Evolutionary conservation across 2,113 vertebrate genomes (phyloP).

Genomic region (Peucedramus taeniatus): DNA sequence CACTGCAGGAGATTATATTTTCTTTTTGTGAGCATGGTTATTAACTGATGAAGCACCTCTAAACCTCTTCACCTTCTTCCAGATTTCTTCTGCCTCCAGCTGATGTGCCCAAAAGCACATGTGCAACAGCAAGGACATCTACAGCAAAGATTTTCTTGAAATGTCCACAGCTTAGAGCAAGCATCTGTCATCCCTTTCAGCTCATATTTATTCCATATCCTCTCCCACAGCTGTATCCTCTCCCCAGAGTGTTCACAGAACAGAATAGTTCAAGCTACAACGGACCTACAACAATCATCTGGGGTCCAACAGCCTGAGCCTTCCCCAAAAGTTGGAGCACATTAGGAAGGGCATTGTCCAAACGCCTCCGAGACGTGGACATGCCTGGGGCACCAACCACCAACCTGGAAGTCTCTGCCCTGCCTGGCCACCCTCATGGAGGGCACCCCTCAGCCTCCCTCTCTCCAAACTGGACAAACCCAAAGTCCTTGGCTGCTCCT

Average conservation of each 20-base stretch:
- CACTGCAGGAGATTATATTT: background rate
- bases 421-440: background rate
- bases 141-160: background rate
- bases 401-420: background rate
- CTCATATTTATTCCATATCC: background rate
- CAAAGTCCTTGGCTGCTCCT: background rate
- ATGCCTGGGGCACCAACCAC: background rate
- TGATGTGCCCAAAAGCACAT: background rate
- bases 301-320: too few species aligned
- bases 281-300: background rate
- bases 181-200: background rate
- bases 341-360: background rate
- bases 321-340: background rate
- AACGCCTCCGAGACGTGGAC: fast-evolving
- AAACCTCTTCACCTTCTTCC: background rate
- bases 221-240: background rate
- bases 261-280: background rate
- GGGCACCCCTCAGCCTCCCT: background rate
- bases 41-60: background rate
- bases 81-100: background rate
- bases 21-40: background rate
- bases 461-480: background rate
- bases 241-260: background rate
- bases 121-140: background rate
- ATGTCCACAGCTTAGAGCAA: background rate